These are phyloP conservation scores for Oscheius sp. DNA, from an alignment of 2,888 invertebrate species.

Conservation along the genomic window DNA sequence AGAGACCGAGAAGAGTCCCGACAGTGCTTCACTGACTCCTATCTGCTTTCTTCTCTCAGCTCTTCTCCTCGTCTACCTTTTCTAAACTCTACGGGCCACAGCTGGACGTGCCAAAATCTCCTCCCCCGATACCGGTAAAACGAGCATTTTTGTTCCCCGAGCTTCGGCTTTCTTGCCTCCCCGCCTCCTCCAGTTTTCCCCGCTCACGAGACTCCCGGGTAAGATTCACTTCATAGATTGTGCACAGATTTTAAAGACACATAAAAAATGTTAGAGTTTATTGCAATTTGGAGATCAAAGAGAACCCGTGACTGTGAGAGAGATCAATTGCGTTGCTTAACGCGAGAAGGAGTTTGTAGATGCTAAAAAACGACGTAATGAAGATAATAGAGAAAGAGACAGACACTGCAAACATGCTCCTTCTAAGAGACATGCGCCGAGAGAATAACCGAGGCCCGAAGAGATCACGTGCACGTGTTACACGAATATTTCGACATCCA, in stretches of 20 bases:
- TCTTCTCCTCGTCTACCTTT: neutral
- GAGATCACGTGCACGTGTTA: slow-evolving; percentile 37
- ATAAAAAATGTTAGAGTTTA: no score
- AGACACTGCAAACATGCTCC: neutral
- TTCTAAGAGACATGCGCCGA: neutral
- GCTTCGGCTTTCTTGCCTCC: slow-evolving; percentile 10
- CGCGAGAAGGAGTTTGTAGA: no score
- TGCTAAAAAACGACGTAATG: no score
- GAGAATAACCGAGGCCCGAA: neutral
- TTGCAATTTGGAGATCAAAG: no score
- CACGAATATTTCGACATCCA: slow-evolving; percentile 65
- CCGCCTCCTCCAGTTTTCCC: no score
- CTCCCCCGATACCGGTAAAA: slow-evolving; percentile 8
- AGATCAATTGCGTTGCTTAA: no score
- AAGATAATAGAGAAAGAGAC: neutral
- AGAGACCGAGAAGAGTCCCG: neutral
- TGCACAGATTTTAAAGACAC: no score
- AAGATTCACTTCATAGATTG: no score
- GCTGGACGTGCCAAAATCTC: slow-evolving; percentile 7
- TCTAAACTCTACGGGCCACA: neutral
- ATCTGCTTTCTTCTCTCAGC: neutral
- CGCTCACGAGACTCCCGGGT: no score
- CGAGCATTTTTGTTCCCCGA: neutral
- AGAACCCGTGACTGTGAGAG: no score
- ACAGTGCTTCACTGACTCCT: neutral